Conservation (phyloP, 2,113 vertebrate species). For the Plecturocebus donacophilus region DNA sequence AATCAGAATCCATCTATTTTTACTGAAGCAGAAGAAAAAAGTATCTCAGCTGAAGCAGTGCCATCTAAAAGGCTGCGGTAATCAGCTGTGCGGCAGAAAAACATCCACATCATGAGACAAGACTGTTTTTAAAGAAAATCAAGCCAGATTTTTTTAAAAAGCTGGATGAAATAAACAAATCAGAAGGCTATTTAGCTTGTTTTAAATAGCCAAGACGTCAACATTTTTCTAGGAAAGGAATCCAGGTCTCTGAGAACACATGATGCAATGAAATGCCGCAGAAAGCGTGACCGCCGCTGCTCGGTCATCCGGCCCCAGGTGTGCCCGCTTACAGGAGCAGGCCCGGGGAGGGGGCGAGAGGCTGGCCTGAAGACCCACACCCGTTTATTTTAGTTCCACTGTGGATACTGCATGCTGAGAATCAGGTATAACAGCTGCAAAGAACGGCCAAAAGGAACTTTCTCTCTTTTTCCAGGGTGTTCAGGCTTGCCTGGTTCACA, state of each 20-base stretch:
- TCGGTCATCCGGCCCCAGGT: fast-evolving
- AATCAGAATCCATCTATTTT: slow-evolving; percentile 12
- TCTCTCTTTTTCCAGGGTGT: neutral
- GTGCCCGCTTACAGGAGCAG: neutral
- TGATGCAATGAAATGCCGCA: fast-evolving
- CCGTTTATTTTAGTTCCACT: fast-evolving
- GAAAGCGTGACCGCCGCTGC: fast-evolving
- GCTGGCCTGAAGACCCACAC: neutral
- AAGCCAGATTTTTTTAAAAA: neutral
- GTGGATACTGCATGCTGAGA: fast-evolving
- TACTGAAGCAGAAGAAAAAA: neutral
- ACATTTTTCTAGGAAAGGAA: neutral
- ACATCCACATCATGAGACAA: neutral
- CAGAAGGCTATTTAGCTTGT: neutral
- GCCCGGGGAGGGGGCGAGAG: fast-evolving
- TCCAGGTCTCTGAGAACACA: neutral
- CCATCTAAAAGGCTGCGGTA: neutral
- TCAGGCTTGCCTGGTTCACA: fast-evolving
- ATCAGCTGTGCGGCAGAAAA: slow-evolving; percentile 26
- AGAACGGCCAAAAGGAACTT: too few species aligned
- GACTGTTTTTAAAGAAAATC: slow-evolving; percentile 44
- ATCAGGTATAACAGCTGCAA: fast-evolving
- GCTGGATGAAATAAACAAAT: neutral
- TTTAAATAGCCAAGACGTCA: neutral
- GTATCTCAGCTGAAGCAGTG: neutral